phyloP scores from a whole-genome alignment of 2,113 vertebrate species.

The Synchiropus splendidus region DNA sequence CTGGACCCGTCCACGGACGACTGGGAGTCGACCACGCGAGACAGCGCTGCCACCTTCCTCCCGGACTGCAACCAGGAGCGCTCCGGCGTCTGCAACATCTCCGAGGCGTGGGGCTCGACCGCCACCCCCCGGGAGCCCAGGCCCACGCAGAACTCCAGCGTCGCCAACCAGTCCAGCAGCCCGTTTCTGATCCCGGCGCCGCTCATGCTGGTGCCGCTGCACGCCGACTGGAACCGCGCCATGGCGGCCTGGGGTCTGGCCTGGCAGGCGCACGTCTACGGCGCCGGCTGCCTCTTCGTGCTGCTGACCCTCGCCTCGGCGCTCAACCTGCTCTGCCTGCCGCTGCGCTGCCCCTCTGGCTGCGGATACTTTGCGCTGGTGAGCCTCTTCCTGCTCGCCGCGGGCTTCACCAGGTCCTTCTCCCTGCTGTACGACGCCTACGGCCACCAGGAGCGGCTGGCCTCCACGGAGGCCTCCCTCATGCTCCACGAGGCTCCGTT shows the following conservation, averaged over 20 bases:
- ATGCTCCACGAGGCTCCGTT: constrained; percentile 76
- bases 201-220: constrained; percentile 72
- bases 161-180: constrained; percentile 47
- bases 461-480: constrained; percentile 59
- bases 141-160: constrained; percentile 36
- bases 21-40: constrained; percentile 30
- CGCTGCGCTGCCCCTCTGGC: constrained; percentile 74
- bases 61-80: constrained; percentile 63
- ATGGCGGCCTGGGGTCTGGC: constrained; percentile 79
- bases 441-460: constrained; percentile 68
- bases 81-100: constrained; percentile 52
- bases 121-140: constrained; percentile 20
- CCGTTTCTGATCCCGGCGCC: constrained; percentile 42
- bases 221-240: constrained; percentile 79
- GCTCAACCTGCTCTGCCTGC: constrained; percentile 73
- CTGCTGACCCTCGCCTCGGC: constrained; percentile 70
- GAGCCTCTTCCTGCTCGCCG: constrained; percentile 70
- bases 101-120: constrained; percentile 44
- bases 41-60: constrained; percentile 32
- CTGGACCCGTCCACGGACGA: constrained; percentile 27
- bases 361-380: constrained; percentile 76
- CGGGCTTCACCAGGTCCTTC: constrained; percentile 68
- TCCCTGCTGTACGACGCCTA: constrained; percentile 78
- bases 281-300: constrained; percentile 72
- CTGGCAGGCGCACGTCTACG: constrained; percentile 83